Evolutionary conservation across 2,888 invertebrate genomes (phyloP).

Genomic region (Drosophila multiciliata): DNA sequence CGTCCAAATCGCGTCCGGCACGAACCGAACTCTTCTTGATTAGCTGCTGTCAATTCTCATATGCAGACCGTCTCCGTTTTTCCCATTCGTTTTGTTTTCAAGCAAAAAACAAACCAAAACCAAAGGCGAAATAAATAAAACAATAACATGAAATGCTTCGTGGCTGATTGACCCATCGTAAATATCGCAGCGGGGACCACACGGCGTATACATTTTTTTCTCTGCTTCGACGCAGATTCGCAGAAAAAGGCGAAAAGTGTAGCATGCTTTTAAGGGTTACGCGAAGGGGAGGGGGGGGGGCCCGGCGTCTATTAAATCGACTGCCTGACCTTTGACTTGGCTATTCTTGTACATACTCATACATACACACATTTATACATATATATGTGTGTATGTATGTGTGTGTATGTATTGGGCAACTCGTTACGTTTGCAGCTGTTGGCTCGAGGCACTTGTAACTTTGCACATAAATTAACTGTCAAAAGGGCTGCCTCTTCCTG

Average conservation of each 20-base stretch:
- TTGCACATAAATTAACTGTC: constrained; percentile 79
- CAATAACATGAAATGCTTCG: constrained; percentile 66
- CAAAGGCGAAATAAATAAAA: constrained; percentile 45
- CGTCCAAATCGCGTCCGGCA: constrained; percentile 16
- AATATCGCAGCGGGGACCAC: constrained; percentile 64
- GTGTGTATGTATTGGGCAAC: constrained; percentile 35
- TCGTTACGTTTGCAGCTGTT: constrained; percentile 49
- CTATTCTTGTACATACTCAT: constrained; percentile 33
- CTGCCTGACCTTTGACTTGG: constrained; percentile 56
- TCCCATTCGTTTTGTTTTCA: constrained; percentile 29
- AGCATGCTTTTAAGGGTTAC: constrained; percentile 35
- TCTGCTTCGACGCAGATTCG: constrained; percentile 33
- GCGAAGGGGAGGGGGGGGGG: not conserved
- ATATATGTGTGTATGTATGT: not conserved
- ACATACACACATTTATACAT: not conserved
- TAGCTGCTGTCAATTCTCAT: constrained; percentile 65
- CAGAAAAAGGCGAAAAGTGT: constrained; percentile 33
- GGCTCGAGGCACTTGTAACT: constrained; percentile 76
- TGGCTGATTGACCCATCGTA: constrained; percentile 74
- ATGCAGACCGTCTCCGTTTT: constrained; percentile 28
- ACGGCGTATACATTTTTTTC: constrained; percentile 51
- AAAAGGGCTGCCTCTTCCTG: constrained; percentile 57
- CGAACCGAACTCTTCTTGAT: constrained; percentile 62
- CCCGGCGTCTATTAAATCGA: constrained; percentile 49
- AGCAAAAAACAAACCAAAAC: constrained; percentile 17